Evolutionary conservation across 2,888 invertebrate genomes (phyloP), one percentile per base, ranked within the genome.

Genomic region (Tyria jacobaeae): DNA sequence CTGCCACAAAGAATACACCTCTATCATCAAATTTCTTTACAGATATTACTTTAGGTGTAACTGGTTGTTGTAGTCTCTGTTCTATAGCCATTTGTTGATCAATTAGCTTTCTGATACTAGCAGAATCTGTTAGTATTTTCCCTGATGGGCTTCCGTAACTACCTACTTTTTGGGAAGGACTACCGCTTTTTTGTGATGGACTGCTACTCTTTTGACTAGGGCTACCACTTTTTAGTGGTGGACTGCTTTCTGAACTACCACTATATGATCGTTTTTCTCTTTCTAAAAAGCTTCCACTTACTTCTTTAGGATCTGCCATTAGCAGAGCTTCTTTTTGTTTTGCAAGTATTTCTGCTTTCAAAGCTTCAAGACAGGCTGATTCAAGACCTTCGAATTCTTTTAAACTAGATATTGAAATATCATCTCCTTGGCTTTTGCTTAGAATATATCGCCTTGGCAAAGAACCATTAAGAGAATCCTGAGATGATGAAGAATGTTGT

Each of bases 351-450:
- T 98, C 98, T 57, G 97, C 97, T 76, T 96, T 95, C 69, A 97
- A 96, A 0, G 97, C 97, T 85, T 97, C 97, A 51, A 97, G 95
- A 79, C 98, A 97, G 25, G 98, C 98, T 66, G 96, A 96, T 90
- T 99, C 99, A 2, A 99, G 88, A 0, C 97, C 97, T 93, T 99
- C 99, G 86, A 99, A 99, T 86, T 99, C 99, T 86, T 97, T 97
- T 25, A 99, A 91, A 48, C 98, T 98, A 9, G 97, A 97, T 34
- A 97, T 91, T 2, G 98, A 98, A 50, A 98, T 94, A 82, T 98
- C 98, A 86, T 98, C 98, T 0, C 97, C 97, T 86, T 96, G 96
- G 80, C 96, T 96, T 79, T 96, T 96, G 73, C 96, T 95, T 10
- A 96, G 89, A 62, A 95, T 88, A 74, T 97, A 96, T 57, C 96